These are phyloP conservation scores for Glossosoma conforme DNA, from an alignment of 1,140 invertebrate species.

Conservation along the genomic window DNA sequence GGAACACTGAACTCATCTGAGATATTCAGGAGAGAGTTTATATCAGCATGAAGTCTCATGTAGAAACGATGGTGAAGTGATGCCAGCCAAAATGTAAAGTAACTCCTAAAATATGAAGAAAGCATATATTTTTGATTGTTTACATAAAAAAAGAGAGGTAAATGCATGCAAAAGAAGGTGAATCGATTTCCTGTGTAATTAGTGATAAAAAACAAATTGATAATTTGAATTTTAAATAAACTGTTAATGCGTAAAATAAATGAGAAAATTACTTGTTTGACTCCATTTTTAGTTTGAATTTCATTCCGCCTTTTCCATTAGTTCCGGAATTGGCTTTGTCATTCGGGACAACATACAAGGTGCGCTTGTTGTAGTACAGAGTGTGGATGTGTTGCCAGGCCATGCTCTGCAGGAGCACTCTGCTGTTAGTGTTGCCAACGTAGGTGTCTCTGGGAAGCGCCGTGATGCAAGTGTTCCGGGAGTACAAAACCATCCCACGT, in stretches of 20 bases:
- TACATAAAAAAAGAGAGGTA: too few relatives aligned
- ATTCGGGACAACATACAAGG: constrained; percentile 59
- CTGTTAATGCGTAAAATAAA: constrained; percentile 14
- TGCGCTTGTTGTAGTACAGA: constrained; percentile 68
- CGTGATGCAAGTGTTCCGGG: constrained; percentile 41
- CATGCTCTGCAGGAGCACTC: constrained; percentile 46
- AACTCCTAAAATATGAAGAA: constrained; percentile 59
- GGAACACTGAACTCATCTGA: constrained; percentile 57
- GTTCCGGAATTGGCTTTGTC: constrained; percentile 51
- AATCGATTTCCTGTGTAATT: too few relatives aligned
- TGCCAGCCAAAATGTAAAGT: constrained; percentile 67
- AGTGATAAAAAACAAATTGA: too few relatives aligned
- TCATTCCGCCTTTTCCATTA: constrained; percentile 59
- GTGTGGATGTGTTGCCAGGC: constrained; percentile 70
- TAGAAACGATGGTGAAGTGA: constrained; percentile 73
- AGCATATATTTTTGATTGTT: too few relatives aligned
- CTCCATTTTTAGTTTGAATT: constrained; percentile 70
- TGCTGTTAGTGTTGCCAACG: constrained; percentile 35
- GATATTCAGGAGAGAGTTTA: constrained; percentile 62
- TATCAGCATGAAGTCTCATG: constrained; percentile 63
- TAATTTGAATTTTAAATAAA: constrained; percentile 18
- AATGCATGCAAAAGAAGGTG: too few relatives aligned
- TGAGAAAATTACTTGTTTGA: constrained; percentile 54
- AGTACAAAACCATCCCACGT: constrained; percentile 53
- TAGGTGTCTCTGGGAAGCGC: constrained; percentile 33